A percentile compares a stretch with the other conserved stretches of the same genome.
Evolutionary conservation across 2,113 vertebrate genomes (phyloP).

Genomic region (Labrus mixtus): DNA sequence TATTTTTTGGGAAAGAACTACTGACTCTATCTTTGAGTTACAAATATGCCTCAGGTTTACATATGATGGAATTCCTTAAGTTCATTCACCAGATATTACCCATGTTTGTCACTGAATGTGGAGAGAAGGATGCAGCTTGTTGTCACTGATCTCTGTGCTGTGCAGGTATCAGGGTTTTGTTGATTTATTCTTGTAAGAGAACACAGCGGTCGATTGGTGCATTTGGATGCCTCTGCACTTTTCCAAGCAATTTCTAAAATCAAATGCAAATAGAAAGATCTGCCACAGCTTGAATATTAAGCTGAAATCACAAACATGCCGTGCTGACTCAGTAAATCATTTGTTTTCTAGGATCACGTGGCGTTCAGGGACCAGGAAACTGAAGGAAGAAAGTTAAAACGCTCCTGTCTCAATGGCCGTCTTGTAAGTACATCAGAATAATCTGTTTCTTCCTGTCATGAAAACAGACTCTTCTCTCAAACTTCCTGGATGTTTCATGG

Average conservation of each 20-base stretch:
- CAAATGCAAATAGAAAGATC: background rate
- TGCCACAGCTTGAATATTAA: background rate
- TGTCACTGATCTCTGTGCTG: background rate
- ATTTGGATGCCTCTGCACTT: background rate
- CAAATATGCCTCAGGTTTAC: too few relatives aligned
- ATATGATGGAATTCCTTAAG: too few relatives aligned
- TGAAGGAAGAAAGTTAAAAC: constrained; percentile 2
- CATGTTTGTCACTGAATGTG: background rate
- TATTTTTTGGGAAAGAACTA: too few relatives aligned
- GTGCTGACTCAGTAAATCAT: constrained; percentile 11
- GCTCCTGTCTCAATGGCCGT: constrained; percentile 6
- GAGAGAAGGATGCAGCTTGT: background rate
- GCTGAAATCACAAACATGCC: background rate
- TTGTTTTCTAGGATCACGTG: constrained; percentile 43
- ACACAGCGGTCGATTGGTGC: background rate
- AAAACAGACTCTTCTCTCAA: constrained; percentile 2
- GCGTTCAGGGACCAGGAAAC: background rate
- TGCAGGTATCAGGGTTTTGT: too few relatives aligned
- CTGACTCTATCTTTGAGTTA: too few relatives aligned
- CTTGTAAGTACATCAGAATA: constrained; percentile 45
- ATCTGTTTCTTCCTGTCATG: background rate
- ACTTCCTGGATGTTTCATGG: background rate
- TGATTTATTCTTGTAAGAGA: too few relatives aligned
- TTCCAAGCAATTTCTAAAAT: background rate
- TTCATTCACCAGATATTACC: background rate